Percentiles rank a stretch among this genome's conserved stretches.
Conservation (phyloP, 2,888 invertebrate genomes). For the Heliconius ethilla region DNA sequence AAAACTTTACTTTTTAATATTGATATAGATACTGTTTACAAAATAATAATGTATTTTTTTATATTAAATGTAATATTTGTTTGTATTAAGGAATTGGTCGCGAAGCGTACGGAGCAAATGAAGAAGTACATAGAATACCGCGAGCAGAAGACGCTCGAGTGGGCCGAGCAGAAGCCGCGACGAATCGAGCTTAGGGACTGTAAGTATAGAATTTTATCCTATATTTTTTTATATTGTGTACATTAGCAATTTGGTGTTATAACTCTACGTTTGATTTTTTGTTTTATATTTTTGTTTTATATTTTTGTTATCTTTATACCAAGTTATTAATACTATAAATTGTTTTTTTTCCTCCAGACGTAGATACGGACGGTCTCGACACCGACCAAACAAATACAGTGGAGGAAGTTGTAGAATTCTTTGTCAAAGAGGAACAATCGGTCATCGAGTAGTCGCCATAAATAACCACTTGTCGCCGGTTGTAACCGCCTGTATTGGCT, state of each 20-base stretch:
- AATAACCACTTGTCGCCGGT: slow-evolving; percentile 50
- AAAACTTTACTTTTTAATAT: too few species aligned
- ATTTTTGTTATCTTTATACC: background rate
- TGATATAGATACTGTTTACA: too few species aligned
- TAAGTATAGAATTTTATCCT: slow-evolving; percentile 75
- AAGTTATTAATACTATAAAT: background rate
- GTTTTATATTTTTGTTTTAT: too few species aligned
- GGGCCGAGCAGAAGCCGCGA: slow-evolving; percentile 88
- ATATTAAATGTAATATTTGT: background rate
- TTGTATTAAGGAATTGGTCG: slow-evolving; percentile 89
- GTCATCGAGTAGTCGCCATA: slow-evolving; percentile 86
- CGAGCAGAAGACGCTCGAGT: slow-evolving; percentile 87
- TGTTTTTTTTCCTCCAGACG: slow-evolving; percentile 82
- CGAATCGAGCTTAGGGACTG: slow-evolving; percentile 93
- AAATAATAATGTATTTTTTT: background rate
- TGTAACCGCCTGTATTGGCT: slow-evolving; percentile 19
- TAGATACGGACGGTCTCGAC: slow-evolving; percentile 96
- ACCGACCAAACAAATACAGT: slow-evolving; percentile 93
- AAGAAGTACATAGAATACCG: slow-evolving; percentile 93
- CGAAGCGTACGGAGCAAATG: slow-evolving; percentile 94
- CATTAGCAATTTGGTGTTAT: too few species aligned
- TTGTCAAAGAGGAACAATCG: slow-evolving; percentile 96
- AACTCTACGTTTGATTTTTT: too few species aligned
- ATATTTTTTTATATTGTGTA: background rate
- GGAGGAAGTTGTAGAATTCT: slow-evolving; percentile 98